These are phyloP conservation scores for Leptarthrus brevirostris DNA, from an alignment of 2,888 invertebrate genomes.

Conservation along the genomic window DNA sequence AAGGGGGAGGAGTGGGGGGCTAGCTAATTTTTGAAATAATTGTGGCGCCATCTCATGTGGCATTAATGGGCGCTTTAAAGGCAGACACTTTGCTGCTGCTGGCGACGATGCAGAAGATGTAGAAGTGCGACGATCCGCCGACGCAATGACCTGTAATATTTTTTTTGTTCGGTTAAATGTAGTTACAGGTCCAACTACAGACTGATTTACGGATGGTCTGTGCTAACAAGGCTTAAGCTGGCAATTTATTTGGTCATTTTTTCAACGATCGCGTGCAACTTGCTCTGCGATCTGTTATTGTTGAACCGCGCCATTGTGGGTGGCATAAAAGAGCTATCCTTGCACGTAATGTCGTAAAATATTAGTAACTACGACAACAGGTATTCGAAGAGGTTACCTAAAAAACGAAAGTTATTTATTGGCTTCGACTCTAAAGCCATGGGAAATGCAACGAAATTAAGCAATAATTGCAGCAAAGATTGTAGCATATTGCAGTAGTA, in stretches of 20 bases:
- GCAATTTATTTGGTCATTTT: slow-evolving; percentile 25
- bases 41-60: slow-evolving; percentile 42
- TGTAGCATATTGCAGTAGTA: no score
- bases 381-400: slow-evolving; percentile 12
- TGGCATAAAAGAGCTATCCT: slow-evolving; percentile 9
- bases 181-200: background rate
- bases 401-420: slow-evolving; percentile 35
- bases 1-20: background rate
- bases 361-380: slow-evolving; percentile 1
- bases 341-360: slow-evolving; percentile 27
- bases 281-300: slow-evolving; percentile 29
- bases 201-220: slow-evolving; percentile 25
- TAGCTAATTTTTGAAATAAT: slow-evolving; percentile 27
- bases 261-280: slow-evolving; percentile 30
- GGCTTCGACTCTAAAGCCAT: no score
- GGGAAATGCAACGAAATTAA: no score
- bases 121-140: slow-evolving; percentile 9
- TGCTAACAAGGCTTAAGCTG: slow-evolving; percentile 31
- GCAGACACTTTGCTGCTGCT: slow-evolving; percentile 17
- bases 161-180: background rate
- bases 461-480: no score
- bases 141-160: slow-evolving; percentile 5
- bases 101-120: background rate
- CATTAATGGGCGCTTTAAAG: slow-evolving; percentile 18
- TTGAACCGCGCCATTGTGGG: slow-evolving; percentile 12